These are phyloP conservation scores for Rhinichthys osculus DNA, from an alignment of 2,797 vertebrate genomes.

Conservation along the genomic window DNA sequence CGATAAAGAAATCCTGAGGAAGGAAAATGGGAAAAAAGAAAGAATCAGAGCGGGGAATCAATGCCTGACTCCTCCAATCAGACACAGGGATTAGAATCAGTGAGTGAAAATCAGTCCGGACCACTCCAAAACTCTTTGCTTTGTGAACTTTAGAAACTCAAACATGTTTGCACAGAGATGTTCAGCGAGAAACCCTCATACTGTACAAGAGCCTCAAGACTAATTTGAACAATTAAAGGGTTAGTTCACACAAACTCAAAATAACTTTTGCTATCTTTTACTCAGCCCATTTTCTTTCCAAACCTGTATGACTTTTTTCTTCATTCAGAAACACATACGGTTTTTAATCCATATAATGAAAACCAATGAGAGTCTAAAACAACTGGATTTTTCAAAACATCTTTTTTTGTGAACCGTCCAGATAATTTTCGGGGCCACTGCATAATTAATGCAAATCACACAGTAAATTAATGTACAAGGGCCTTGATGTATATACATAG, in stretches of 20 bases:
- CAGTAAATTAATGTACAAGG: background rate
- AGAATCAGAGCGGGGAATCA: conserved; percentile 64
- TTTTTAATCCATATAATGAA: no score
- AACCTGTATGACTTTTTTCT: background rate
- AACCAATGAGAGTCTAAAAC: background rate
- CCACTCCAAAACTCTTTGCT: conserved; percentile 45
- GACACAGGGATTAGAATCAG: conserved; percentile 58
- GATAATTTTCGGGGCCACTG: background rate
- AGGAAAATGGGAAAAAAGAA: conserved; percentile 9
- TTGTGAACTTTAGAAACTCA: background rate
- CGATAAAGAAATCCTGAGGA: conserved; percentile 63
- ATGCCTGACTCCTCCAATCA: conserved; percentile 69
- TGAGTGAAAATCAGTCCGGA: conserved; percentile 51
- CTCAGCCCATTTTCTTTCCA: background rate
- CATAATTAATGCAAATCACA: background rate
- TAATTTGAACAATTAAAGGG: background rate
- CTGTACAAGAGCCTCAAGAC: background rate
- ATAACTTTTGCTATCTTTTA: background rate
- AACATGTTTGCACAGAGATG: background rate
- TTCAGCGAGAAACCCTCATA: background rate
- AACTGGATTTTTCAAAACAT: background rate
- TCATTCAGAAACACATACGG: no score
- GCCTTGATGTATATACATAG: background rate
- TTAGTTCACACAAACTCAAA: no score
- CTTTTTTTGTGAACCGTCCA: background rate